Conservation (phyloP, 1,140 invertebrate species). For the Chlorops oryzae region DNA sequence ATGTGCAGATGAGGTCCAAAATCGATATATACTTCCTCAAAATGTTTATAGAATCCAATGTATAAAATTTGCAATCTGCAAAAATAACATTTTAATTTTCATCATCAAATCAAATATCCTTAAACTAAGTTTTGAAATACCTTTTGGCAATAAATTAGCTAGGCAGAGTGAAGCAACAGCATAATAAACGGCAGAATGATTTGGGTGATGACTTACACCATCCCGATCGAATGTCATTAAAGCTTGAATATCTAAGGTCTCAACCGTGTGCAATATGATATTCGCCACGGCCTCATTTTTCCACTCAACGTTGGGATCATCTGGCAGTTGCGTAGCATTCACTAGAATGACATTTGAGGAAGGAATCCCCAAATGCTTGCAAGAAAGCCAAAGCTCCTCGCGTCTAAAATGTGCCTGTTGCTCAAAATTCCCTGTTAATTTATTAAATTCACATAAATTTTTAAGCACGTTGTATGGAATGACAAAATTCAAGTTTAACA, state of each 20-base stretch:
- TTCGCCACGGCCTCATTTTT: conserved; percentile 64
- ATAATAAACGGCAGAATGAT: conserved; percentile 80
- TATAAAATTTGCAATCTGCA: conserved; percentile 73
- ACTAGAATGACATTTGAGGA: conserved; percentile 67
- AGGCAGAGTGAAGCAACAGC: conserved; percentile 69
- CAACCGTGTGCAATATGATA: conserved; percentile 64
- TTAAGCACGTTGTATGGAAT: too few relatives aligned
- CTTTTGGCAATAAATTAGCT: conserved; percentile 64
- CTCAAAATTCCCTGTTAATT: conserved; percentile 62
- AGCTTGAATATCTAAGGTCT: conserved; percentile 70
- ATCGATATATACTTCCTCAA: conserved; percentile 80
- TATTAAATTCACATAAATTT: conserved; percentile 8
- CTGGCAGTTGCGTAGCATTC: conserved; percentile 64
- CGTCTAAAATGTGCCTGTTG: conserved; percentile 62
- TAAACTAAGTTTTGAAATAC: conserved; percentile 43
- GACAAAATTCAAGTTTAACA: conserved; percentile 12
- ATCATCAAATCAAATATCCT: background rate
- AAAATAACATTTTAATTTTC: conserved; percentile 29
- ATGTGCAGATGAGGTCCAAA: conserved; percentile 74
- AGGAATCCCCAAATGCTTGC: conserved; percentile 69
- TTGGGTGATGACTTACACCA: conserved; percentile 83
- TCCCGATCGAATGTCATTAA: conserved; percentile 87
- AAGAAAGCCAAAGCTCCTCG: conserved; percentile 73
- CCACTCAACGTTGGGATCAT: conserved; percentile 71
- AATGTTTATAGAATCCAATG: conserved; percentile 76